Evolutionary conservation across 2,113 vertebrate genomes (phyloP).

Genomic region (Cryptomyrus ogoouensis): DNA sequence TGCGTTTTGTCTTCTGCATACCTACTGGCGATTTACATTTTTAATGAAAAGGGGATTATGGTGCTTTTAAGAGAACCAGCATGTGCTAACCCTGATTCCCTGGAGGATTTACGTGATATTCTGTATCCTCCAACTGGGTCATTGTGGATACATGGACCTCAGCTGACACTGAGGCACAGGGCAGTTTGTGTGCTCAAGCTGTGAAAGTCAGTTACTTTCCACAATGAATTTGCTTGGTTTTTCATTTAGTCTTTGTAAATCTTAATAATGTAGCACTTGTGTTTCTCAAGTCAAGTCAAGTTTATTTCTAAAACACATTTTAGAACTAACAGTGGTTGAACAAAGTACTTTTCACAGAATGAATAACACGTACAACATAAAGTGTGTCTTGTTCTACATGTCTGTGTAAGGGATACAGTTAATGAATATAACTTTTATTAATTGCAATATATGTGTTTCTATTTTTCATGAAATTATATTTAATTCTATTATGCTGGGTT

Average conservation of each 20-base stretch:
- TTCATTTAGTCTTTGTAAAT: background rate
- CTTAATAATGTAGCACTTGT: background rate
- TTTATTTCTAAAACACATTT: too few relatives aligned
- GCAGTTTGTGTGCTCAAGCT: background rate
- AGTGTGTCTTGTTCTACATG: background rate
- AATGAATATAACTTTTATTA: background rate
- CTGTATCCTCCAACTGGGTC: constrained; percentile 39
- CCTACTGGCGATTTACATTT: background rate
- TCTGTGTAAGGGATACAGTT: background rate
- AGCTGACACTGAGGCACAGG: background rate
- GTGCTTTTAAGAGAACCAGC: constrained; percentile 35
- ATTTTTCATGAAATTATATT: background rate
- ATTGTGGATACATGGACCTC: constrained; percentile 11
- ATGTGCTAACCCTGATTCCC: constrained; percentile 53
- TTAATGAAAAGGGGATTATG: constrained; percentile 13
- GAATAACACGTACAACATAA: too few relatives aligned
- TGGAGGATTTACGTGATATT: background rate
- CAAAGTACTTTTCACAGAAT: too few relatives aligned
- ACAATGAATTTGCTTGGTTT: background rate
- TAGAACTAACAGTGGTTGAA: too few relatives aligned
- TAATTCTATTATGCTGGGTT: background rate
- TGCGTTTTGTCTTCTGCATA: background rate
- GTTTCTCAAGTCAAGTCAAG: background rate
- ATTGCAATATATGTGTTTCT: background rate
- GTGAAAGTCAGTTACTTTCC: background rate